Evolutionary conservation across 2,113 vertebrate genomes (phyloP).

Genomic region (Empidonax traillii): DNA sequence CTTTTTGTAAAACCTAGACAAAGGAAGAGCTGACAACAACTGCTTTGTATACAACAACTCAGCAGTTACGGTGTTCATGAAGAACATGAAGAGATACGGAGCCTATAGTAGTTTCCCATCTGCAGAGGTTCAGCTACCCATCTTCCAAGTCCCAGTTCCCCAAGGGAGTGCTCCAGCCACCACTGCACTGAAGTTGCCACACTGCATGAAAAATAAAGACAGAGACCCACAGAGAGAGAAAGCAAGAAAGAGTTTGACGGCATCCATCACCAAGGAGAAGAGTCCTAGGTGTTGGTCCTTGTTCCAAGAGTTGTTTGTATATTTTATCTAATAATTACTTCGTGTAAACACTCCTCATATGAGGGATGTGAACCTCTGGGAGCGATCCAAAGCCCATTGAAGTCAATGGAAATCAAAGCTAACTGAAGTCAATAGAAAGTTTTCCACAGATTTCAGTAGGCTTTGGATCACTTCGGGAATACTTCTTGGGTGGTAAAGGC

Average conservation of each 20-base stretch:
- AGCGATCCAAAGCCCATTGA: background rate
- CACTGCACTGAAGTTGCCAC: background rate
- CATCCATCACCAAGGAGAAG: background rate
- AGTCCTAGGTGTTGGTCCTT: constrained; percentile 2
- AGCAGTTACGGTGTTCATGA: background rate
- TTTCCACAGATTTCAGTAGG: constrained; percentile 59
- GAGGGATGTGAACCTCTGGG: background rate
- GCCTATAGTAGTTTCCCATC: background rate
- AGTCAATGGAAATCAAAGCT: constrained; percentile 32
- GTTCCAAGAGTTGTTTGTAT: constrained; percentile 20
- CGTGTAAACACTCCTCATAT: background rate
- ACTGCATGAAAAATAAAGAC: background rate
- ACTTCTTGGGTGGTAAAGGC: constrained; percentile 66
- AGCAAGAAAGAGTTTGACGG: background rate
- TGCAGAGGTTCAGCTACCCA: background rate
- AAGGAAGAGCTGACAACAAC: constrained; percentile 4
- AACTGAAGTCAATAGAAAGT: constrained; percentile 52
- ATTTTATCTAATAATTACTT: constrained; percentile 9
- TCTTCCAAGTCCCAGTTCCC: background rate
- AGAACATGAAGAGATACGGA: background rate
- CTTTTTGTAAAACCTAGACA: background rate
- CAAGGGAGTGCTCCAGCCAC: background rate
- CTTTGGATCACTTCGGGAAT: constrained; percentile 30
- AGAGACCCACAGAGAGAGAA: background rate
- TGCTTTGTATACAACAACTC: background rate